Evolutionary conservation across 2,113 vertebrate genomes (phyloP).

Genomic region (Telmatochromis brichardi): DNA sequence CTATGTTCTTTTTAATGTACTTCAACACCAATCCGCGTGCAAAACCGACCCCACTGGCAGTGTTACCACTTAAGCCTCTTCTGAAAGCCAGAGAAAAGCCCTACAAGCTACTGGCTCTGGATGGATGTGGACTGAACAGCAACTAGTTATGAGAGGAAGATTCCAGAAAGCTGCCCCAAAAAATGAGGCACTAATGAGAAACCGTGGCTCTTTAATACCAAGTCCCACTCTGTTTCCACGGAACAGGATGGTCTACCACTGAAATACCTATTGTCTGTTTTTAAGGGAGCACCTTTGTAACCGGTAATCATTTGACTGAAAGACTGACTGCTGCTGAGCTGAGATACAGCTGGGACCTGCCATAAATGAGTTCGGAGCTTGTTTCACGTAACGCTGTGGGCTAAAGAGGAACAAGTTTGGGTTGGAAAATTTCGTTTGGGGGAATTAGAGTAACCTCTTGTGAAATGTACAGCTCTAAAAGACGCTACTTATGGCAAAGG

Average conservation of each 20-base stretch:
- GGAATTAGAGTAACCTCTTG: neutral
- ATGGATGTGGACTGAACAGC: constrained; percentile 41
- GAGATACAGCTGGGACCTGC: neutral
- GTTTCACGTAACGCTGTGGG: neutral
- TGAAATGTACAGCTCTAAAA: neutral
- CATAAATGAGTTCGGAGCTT: neutral
- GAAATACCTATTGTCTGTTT: neutral
- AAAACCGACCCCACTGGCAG: constrained; percentile 51
- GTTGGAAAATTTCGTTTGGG: neutral
- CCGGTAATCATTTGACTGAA: neutral
- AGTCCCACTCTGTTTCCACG: neutral
- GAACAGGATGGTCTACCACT: neutral
- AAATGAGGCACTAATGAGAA: constrained; percentile 31
- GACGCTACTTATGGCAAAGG: neutral
- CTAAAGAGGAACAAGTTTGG: neutral
- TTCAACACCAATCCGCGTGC: constrained; percentile 41
- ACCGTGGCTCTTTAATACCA: neutral
- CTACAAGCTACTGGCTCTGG: constrained; percentile 30
- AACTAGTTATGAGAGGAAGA: constrained; percentile 14
- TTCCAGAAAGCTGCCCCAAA: constrained; percentile 9
- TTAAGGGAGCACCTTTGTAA: constrained; percentile 36
- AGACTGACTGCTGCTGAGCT: neutral
- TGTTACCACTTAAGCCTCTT: constrained; percentile 59
- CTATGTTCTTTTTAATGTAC: constrained; percentile 50
- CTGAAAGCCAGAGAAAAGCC: constrained; percentile 49